Percentiles rank a stretch among this genome's conserved stretches.
Conservation (phyloP, 2,888 invertebrate genomes). For the Muschampia plurimacula region DNA sequence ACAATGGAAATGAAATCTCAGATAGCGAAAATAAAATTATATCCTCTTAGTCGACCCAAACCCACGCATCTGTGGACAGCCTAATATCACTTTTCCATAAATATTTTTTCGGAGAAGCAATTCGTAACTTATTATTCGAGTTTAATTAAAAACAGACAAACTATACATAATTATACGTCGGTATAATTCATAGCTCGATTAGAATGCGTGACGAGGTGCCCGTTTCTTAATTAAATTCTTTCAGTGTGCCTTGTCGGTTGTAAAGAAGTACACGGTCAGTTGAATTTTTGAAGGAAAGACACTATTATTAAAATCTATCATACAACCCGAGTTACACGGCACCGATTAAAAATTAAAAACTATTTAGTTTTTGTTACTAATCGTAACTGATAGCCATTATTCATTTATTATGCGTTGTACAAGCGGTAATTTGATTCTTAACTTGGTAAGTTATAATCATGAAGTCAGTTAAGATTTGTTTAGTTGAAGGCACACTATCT, state of each 20-base stretch:
- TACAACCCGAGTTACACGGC: slow-evolving; percentile 25
- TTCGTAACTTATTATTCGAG: slow-evolving; percentile 19
- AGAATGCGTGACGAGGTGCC: slow-evolving; percentile 45
- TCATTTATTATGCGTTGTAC: slow-evolving; percentile 3
- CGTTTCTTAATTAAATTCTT: slow-evolving; percentile 41
- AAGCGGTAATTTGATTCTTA: slow-evolving; percentile 17
- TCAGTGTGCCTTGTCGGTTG: slow-evolving; percentile 29
- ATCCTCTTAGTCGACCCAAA: too few species aligned
- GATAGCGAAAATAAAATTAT: too few species aligned
- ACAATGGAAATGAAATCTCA: too few species aligned
- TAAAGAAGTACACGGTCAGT: slow-evolving; percentile 32
- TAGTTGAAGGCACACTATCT: neutral
- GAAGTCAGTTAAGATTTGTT: neutral
- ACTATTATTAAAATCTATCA: slow-evolving; percentile 36
- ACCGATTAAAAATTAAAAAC: slow-evolving; percentile 20
- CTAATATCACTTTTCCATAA: neutral
- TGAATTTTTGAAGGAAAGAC: slow-evolving; percentile 32
- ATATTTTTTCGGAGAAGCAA: slow-evolving; percentile 6
- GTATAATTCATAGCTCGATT: slow-evolving; percentile 40
- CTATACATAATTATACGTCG: slow-evolving; percentile 36
- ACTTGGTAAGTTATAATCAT: neutral
- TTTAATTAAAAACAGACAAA: slow-evolving; percentile 39
- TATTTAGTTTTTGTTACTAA: slow-evolving; percentile 19
- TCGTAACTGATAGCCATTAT: slow-evolving; percentile 14
- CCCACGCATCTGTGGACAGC: neutral